These are phyloP conservation scores for Microtus richardsoni DNA, from an alignment of 2,113 vertebrate genomes.

Conservation along the genomic window DNA sequence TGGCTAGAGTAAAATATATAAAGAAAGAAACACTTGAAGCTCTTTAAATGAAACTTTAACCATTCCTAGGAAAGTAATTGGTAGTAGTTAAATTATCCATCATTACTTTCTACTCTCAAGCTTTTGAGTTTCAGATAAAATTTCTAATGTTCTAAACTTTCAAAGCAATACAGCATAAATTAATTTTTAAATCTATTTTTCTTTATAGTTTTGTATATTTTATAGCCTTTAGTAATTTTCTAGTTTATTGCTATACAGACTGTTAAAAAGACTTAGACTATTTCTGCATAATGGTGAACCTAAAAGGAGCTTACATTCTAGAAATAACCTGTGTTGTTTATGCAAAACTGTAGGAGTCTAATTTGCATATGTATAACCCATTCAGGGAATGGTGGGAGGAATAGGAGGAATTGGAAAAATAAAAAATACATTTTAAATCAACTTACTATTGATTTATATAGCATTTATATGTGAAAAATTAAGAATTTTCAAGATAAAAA, in stretches of 20 bases:
- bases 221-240: conserved; percentile 56
- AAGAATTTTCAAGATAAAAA: conserved; percentile 47
- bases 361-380: conserved; percentile 14
- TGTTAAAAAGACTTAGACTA: conserved; percentile 11
- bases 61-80: conserved; percentile 25
- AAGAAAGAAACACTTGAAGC: conserved; percentile 43
- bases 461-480: not conserved
- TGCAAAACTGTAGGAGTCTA: not conserved
- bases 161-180: conserved; percentile 37
- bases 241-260: not conserved
- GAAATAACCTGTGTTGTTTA: conserved; percentile 56
- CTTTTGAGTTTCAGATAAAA: conserved; percentile 51
- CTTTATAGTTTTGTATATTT: conserved; percentile 23
- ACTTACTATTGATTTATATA: not conserved
- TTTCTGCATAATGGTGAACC: conserved; percentile 29
- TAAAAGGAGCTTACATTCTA: conserved; percentile 17
- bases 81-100: conserved; percentile 22
- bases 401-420: not conserved
- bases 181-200: conserved; percentile 54
- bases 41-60: conserved; percentile 52
- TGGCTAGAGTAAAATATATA: not conserved
- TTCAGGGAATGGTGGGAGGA: conserved; percentile 8
- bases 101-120: conserved; percentile 15
- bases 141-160: conserved; percentile 39
- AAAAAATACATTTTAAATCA: conserved; percentile 17